Base-by-base conservation (phyloP, 2,888 invertebrate species). In the Cryptophagus acutangulus region DNA sequence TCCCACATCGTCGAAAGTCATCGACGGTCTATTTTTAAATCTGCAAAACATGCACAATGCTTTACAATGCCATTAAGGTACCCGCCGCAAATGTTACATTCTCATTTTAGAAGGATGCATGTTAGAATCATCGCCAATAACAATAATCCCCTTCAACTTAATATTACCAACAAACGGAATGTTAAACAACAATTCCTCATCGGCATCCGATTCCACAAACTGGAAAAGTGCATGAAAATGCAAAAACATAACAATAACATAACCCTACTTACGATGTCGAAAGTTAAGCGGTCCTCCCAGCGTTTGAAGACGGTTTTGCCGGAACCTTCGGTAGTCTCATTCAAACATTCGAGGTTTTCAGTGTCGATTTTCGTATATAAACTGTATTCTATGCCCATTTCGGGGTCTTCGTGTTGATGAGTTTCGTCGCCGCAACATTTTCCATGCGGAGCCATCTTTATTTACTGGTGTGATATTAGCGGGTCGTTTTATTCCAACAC, bases 161-260 rank as follows among this genome's bases (percentile, higher is more conserved):
- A 99, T 78, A 73, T 89, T 90, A 18, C 94, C 95, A 24, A 92
- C 91, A 65, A 99, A 99, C 16, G 96, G 96, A 60, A 97, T 90
- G 66, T 95, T 96, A 65, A 99, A 93, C 2, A 99, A 73, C 2
- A 99, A 73, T 71, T 99, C 97, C 69, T 90, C 89, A 72, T 97
- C 97, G 1, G 82, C 86, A 76, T 97, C 97, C 72, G 96, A 96
- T 70, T 92, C 87, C 1, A 97, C 96, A 77, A 75, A 91, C 93
- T 95, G 52, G 45, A 44, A 54, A 48, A 45, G 45, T 36, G 17
- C 33, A 16, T 28, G 16, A 25, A 29, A 25, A 31, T n/a, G 10
- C 36, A 10, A 37, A 36, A 31, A 28, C 10, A 24, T 30, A 35
- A 38, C 40, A 33, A 39, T 49, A 48, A 44, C 41, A 38, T 36